Base-by-base conservation (phyloP, 53 echinoderm and acorn worm species). In the Hippasteria phrygiana region DNA sequence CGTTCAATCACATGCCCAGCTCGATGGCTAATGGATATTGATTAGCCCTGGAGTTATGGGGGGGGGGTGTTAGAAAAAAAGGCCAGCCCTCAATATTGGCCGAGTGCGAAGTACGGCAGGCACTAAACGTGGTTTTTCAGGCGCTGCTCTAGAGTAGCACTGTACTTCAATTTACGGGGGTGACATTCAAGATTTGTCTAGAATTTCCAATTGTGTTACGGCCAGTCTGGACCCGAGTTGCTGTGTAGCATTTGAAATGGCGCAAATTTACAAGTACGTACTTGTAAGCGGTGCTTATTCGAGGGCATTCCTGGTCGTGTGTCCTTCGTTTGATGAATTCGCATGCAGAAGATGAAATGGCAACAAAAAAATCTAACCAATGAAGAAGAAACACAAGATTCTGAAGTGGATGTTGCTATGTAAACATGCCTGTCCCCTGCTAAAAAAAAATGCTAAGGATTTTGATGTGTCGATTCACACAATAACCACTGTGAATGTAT, bases 11-110 rank as follows among this genome's bases (percentile, higher is more conserved):
- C 29, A 40, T 29, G 34, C 8, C 50, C 18, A 11, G 76, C 76
- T 50, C 20, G 33, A 17, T 50, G 50, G 34, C 53, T 76, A 76
- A 76, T 76, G 76, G 76, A 35, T 76, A 76, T 76, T 76, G 76
- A 76, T 76, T 76, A 50, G 51, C 20, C 27, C 51, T 36, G 24
- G 33, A 76, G 76, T 13, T n/a, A n/a, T n/a, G n/a, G n/a, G n/a
- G 6, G n/a, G 59, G 31, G 76, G 31, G 27, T 51, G 20, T 3
- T 31, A 17, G 29, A 27, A 14, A 31, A 50, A 33, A 32, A 17
- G 24, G 20, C 17, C 76, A 53, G 32, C 76, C 50, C 29, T 53
- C 51, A 31, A 17, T 34, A 17, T 8, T 76, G 6, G 17, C 14
- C 1, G 55, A 76, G 76, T 76, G 76, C 32, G 76, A 51, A n/a